Base-by-base conservation (phyloP, 2,888 invertebrate genomes). In the Antheraea yamamai region DNA sequence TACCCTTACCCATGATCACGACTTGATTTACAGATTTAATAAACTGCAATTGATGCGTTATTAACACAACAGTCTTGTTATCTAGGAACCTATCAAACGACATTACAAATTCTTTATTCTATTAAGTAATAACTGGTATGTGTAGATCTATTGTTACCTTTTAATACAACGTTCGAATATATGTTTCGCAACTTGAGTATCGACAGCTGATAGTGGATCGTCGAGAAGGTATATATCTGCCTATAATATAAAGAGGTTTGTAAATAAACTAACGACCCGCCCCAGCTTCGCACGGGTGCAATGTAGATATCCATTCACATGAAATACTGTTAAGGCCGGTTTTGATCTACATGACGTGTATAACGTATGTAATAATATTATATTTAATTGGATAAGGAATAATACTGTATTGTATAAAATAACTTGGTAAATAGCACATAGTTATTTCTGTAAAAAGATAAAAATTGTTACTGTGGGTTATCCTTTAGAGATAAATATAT, bases 11-110 rank as follows among this genome's bases (percentile, higher is more conserved):
- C 92, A 95, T 88, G 20, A 95, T 90, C 1, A 95, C 86, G 23
- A 95, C 95, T 76, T 95, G 96, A 86, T 97, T 96, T 2, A 96
- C 97, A 64, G 95, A 93, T 81, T 96, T 96, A 14, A 97, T 92
- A 81, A 97, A 98, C 87, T 98, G 98, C 74, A 98, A 89, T 87
- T 98, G 98, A 92, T 98, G 98, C 0, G 98, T 98, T 6, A 98
- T 97, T 75, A 98, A 91, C 73, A 98, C 95, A 0, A 97, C 96
- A 14, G 97, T 97, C 87, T 97, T 97, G n/a, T 95, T 95, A 68
- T 94, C 94, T 75, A 98, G 89, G 81, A 95, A 93, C 78, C 94
- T 95, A 74, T 72, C 78, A 75, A 51, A 55, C 74, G 39, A 77
- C 72, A 66, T 23, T 14, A 68, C 26, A 35, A n/a, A 2, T 61